Evolutionary conservation across 1,140 invertebrate genomes (phyloP), one percentile per base, ranked within the genome.

Genomic region (Hirudo medicinalis): DNA sequence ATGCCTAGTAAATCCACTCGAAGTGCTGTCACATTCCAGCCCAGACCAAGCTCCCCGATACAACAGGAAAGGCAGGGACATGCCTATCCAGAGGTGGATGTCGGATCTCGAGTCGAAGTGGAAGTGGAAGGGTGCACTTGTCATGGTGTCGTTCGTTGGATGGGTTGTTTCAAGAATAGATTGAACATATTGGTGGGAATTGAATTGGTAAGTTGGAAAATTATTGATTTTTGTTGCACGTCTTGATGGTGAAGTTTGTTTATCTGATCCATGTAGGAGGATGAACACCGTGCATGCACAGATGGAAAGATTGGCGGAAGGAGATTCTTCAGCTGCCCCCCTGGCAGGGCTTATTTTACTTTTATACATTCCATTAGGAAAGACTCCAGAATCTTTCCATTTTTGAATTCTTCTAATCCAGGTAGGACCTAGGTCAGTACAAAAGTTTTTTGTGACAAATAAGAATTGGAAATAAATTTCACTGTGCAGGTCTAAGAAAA

Each of bases 61-160:
- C 43, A 9, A 13, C 43, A 49, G 43, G 43, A 49, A 17, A 49
- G 43, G 43, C 43, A 49, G 15, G 15, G 43, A 15, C 13, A 49
- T 17, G 5, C 43, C 0, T 49, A 0, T 5, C 13, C 43, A 17
- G 43, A 49, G 43, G 43, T 85, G 25, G 80, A 79, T 60, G 77
- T 84, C 54, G 83, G 83, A 13, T 82, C 82, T 9, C 77, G 83
- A 72, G 84, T 85, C 20, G 83, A 84, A 75, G 82, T 85, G 19
- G 69, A 70, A 1, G 49, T 70, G 5, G 40, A 49, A 20, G 69
- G 69, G 2, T 27, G 20, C 43, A 22, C 49, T 54, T 75, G 79
- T 70, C 84, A 81, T 77, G 92, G 91, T 69, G 88, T 94, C 15
- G 89, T 94, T 73, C 86, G 88, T 78, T 94, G 92, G 91, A 89